These are phyloP conservation scores for Manduca sexta DNA, from an alignment of 1,140 invertebrate species.

Conservation along the genomic window DNA sequence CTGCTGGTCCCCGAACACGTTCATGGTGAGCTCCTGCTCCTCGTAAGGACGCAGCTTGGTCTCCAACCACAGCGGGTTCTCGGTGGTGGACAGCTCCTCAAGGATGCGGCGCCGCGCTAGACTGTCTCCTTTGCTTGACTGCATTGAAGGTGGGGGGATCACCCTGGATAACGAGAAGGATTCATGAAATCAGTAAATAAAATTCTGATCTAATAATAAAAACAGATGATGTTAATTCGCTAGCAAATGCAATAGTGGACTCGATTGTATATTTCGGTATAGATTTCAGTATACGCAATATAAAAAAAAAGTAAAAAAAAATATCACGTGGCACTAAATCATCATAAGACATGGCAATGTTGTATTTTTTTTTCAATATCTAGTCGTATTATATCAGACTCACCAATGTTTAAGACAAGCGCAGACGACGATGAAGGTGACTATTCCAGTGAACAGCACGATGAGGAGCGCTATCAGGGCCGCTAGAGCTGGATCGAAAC, in stretches of 20 bases:
- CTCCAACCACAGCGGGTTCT: constrained; percentile 95
- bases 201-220: too few species aligned
- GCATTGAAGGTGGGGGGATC: constrained; percentile 74
- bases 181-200: too few species aligned
- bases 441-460: constrained; percentile 88
- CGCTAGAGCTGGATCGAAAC: constrained; percentile 89
- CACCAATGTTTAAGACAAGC: constrained; percentile 92
- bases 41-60: constrained; percentile 93
- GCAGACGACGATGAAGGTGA: constrained; percentile 90
- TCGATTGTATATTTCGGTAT: too few species aligned
- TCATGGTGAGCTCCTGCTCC: constrained; percentile 94
- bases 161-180: constrained; percentile 61
- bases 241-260: too few species aligned
- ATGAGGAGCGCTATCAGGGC: constrained; percentile 89
- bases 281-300: too few species aligned
- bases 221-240: too few species aligned
- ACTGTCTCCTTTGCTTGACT: constrained; percentile 82
- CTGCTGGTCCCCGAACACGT: constrained; percentile 88
- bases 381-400: constrained; percentile 32
- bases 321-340: too few species aligned
- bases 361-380: too few species aligned
- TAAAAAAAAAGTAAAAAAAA: too few species aligned
- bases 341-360: too few species aligned
- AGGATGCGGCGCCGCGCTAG: constrained; percentile 88
- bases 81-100: constrained; percentile 89